These are phyloP conservation scores for Ophiothrix spiculata DNA, from an alignment of 35 echinoderm and acorn worm species.

Conservation along the genomic window DNA sequence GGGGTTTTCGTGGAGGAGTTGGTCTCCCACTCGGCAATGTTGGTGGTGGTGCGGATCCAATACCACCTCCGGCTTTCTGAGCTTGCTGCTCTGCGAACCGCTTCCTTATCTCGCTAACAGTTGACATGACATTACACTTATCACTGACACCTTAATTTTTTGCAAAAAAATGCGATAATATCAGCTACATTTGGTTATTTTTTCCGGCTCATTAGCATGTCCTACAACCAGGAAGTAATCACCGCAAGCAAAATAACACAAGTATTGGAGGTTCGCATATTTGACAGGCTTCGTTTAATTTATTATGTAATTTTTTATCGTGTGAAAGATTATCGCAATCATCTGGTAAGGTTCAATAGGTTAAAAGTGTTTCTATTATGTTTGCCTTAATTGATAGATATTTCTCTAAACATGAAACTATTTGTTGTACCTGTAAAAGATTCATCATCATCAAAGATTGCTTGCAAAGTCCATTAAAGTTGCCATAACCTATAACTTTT, in stretches of 20 bases:
- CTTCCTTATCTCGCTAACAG: background rate
- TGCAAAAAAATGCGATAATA: background rate
- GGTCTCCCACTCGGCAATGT: background rate
- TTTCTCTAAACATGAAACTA: no score
- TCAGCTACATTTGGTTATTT: background rate
- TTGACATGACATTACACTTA: background rate
- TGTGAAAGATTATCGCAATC: background rate
- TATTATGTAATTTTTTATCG: no score
- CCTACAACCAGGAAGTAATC: background rate
- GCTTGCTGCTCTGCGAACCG: background rate
- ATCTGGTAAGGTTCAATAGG: background rate
- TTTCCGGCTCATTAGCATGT: background rate
- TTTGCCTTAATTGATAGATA: no score
- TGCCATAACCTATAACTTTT: no score
- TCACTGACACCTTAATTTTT: background rate
- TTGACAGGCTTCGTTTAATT: background rate
- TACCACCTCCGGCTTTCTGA: background rate
- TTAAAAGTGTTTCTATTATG: background rate
- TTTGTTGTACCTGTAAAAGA: no score
- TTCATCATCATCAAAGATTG: no score
- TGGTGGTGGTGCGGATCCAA: background rate
- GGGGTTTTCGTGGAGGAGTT: background rate
- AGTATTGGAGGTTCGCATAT: background rate
- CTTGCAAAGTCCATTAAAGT: no score
- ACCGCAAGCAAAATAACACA: conserved; percentile 7